phyloP scores from a whole-genome alignment of 2,797 vertebrate species.

The Urophycis tenuis region DNA sequence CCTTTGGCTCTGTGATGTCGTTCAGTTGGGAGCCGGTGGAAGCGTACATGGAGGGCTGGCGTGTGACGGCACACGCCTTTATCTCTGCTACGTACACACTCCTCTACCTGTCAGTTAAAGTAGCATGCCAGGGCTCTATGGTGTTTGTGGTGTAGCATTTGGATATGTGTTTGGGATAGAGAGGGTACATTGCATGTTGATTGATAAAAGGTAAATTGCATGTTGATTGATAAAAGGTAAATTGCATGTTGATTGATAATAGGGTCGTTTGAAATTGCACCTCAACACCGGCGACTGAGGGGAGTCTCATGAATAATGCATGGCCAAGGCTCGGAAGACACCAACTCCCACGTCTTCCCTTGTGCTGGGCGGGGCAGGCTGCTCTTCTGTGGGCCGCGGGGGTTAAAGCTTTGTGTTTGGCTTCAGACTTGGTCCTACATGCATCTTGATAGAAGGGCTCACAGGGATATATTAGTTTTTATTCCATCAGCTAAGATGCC shows the following conservation, averaged over 20 bases:
- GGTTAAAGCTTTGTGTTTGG: neutral
- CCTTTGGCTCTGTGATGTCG: neutral
- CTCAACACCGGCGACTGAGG: conserved; percentile 7
- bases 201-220: too few relatives aligned
- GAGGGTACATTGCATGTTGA: too few relatives aligned
- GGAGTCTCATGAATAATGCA: conserved; percentile 26
- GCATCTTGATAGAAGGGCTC: neutral
- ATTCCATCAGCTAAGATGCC: neutral
- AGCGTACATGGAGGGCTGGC: neutral
- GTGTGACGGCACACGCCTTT: neutral
- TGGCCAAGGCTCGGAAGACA: conserved; percentile 9
- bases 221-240: too few relatives aligned
- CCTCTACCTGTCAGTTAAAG: too few relatives aligned
- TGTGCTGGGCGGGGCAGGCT: conserved; percentile 7
- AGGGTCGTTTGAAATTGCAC: neutral
- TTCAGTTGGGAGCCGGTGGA: conserved; percentile 7
- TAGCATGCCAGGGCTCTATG: too few relatives aligned
- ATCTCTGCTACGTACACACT: conserved; percentile 2
- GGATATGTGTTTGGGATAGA: neutral
- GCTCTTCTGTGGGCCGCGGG: conserved; percentile 8
- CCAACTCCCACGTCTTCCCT: neutral
- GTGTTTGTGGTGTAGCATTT: too few relatives aligned
- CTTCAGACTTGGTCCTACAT: neutral
- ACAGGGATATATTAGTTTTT: neutral
- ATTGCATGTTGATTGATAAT: conserved; percentile 8